Base-by-base conservation (phyloP, 2,888 invertebrate species). In the Tiliacea citrago region DNA sequence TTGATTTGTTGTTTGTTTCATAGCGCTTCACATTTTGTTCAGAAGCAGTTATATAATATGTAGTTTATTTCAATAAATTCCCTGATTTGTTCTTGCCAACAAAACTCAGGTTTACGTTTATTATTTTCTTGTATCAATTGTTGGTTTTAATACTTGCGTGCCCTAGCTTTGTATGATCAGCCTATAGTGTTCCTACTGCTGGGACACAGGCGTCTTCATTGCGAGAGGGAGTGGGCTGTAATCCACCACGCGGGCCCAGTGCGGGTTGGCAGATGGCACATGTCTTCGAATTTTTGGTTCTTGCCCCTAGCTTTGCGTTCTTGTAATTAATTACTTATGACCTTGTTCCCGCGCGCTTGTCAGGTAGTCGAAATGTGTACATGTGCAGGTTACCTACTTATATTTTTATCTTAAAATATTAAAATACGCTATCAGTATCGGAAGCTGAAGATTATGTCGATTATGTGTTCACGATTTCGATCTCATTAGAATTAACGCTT, bases 401-500 rank as follows among this genome's bases (percentile, higher is more conserved):
- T 2, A 42, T 53, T 47, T 12, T 62, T 68, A 68, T 63, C 39
- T 35, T 24, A 39, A 61, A 42, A 35, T 62, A 73, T 55, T 60
- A 55, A 68, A 71, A 68, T 60, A 49, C 1, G 8, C 47, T 62
- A 57, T 70, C 68, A 57, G 47, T 73, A 77, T 77, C 68, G 51
- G 47, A 67, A 77, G 61, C 35, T 68, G 18, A 58, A 62, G 82
- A 82, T 82, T 66, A 79, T 60, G 24, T 39, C 67, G 63, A 77
- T 75, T 76, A 62, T 16, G 16, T 39, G n/a, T 58, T 21, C 21
- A 66, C 16, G n/a, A 69, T 58, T 68, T 53, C 21, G 13, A 61
- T 24, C 21, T 60, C 24, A 71, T 74, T 58, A 69, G 61, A 58
- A 24, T 21, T 57, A 35, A n/a, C n/a, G 73, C 63, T 57, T 47